phyloP scores from a whole-genome alignment of 2,113 vertebrate species.

The Labrus mixtus region DNA sequence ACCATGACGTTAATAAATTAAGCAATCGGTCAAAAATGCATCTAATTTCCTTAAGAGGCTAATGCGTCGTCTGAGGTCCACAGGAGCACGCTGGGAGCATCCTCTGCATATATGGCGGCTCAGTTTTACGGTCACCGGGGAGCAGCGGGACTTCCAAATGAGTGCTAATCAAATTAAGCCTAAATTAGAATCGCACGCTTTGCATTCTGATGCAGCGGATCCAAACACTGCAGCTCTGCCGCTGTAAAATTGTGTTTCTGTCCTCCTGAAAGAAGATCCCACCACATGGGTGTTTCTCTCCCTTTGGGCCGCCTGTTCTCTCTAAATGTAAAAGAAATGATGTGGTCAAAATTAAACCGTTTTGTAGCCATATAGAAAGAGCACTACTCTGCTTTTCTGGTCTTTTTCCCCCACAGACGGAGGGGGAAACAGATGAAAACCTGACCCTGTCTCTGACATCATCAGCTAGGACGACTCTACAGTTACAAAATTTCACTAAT shows the following conservation, averaged over 20 bases:
- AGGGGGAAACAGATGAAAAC: slow-evolving; percentile 20
- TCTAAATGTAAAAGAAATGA: slow-evolving; percentile 40
- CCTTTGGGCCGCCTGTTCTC: slow-evolving; percentile 41
- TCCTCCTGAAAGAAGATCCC: slow-evolving; percentile 23
- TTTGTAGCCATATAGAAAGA: slow-evolving; percentile 10
- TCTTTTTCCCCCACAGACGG: not conserved
- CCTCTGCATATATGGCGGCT: slow-evolving; percentile 24
- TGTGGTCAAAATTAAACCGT: slow-evolving; percentile 33
- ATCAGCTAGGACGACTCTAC: too few relatives aligned
- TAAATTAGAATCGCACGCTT: slow-evolving; percentile 62
- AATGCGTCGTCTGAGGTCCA: slow-evolving; percentile 6
- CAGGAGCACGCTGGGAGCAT: slow-evolving; percentile 6
- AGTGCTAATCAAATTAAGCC: slow-evolving; percentile 73
- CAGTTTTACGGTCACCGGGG: slow-evolving; percentile 28
- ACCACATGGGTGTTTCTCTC: slow-evolving; percentile 26
- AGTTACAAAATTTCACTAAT: too few relatives aligned
- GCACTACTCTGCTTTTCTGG: slow-evolving; percentile 17
- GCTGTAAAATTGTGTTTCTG: slow-evolving; percentile 56
- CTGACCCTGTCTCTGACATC: slow-evolving; percentile 20
- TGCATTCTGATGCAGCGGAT: slow-evolving; percentile 47
- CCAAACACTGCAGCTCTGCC: slow-evolving; percentile 53
- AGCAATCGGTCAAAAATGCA: not conserved
- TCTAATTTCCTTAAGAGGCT: not conserved
- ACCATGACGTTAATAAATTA: not conserved
- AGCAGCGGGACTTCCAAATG: slow-evolving; percentile 53